Base-by-base conservation (phyloP, 2,113 vertebrate species). In the Platichthys flesus region DNA sequence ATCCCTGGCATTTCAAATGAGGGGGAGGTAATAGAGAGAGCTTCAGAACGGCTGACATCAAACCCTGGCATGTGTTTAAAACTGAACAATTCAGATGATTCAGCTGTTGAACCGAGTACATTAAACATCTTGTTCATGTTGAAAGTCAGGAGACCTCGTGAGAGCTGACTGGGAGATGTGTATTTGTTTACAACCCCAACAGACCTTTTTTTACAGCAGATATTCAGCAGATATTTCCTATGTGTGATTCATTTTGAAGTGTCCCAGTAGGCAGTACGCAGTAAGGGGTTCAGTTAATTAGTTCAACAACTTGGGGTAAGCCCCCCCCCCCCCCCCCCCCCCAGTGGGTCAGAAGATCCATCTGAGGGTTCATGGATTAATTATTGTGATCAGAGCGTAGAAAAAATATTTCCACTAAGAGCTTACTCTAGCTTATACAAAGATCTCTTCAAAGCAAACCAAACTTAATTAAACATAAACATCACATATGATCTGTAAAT, bases 1-100 rank as follows among this genome's bases (percentile, higher is more conserved):
- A 89, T 58, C 28, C n/a, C 20, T 70, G 71, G 64, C 80, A 79
- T 86, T 79, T 83, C 23, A 80, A 83, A 82, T 76, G 80, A 82
- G 57, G 40, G 42, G 8, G 49, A 83, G 82, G 72, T 78, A 63
- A 74, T 64, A 82, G 74, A 65, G 76, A 87, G 47, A 56, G 69
- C 66, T 76, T 63, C 70, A 49, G 62, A 65, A 26, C n/a, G 24
- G 45, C 63, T 74, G 40, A 74, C 54, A 82, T 79, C 59, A 80
- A 87, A 76, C 56, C 28, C 15, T 23, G 18, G 20, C 58, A 10
- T 42, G 55, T 60, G 59, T 78, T 79, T 75, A 67, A 71, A 79
- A 67, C 61, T 21, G 21, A 49, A 68, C 56, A 71, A 58, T 80
- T 58, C 49, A 72, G 60, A 68, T 52, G 68, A 57, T 80, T 58